Evolutionary conservation across 1,140 invertebrate genomes (phyloP).

Genomic region (Eciton burchellii): DNA sequence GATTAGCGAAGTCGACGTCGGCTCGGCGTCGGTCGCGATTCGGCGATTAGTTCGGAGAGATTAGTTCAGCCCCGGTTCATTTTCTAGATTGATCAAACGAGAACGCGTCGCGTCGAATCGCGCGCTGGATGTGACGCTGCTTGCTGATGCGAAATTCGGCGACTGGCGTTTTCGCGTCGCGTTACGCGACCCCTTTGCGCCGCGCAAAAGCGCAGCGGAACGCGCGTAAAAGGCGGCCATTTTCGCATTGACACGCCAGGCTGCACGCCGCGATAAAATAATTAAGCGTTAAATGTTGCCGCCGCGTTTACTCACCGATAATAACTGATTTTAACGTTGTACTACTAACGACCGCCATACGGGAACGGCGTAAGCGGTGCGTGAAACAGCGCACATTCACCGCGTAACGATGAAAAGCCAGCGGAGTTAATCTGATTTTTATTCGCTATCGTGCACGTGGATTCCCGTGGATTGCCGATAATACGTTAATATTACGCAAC

Average conservation of each 20-base stretch:
- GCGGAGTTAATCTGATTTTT: slow-evolving; percentile 56
- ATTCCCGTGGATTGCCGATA: slow-evolving; percentile 37
- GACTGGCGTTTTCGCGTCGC: background rate
- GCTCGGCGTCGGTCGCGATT: background rate
- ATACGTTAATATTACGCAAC: slow-evolving; percentile 47
- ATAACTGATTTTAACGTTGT: slow-evolving; percentile 57
- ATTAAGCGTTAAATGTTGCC: slow-evolving; percentile 58
- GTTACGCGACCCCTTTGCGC: background rate
- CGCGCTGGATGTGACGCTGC: too few species aligned
- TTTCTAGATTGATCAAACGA: slow-evolving; percentile 15
- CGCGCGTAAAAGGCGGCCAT: slow-evolving; percentile 25
- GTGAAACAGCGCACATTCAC: slow-evolving; percentile 48
- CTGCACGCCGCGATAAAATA: slow-evolving; percentile 51
- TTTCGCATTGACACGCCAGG: slow-evolving; percentile 47
- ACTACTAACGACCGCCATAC: slow-evolving; percentile 35
- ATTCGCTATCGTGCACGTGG: slow-evolving; percentile 52
- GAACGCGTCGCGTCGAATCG: too few species aligned
- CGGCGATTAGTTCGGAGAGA: background rate
- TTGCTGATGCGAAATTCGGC: slow-evolving; percentile 9
- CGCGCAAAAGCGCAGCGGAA: background rate
- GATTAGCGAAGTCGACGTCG: slow-evolving; percentile 14
- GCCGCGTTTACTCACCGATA: slow-evolving; percentile 52
- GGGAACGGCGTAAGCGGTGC: slow-evolving; percentile 37
- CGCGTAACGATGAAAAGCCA: slow-evolving; percentile 54
- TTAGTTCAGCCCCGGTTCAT: slow-evolving; percentile 4